phyloP scores from a whole-genome alignment of 2,113 vertebrate genomes.

The Oostethus manadensis region DNA sequence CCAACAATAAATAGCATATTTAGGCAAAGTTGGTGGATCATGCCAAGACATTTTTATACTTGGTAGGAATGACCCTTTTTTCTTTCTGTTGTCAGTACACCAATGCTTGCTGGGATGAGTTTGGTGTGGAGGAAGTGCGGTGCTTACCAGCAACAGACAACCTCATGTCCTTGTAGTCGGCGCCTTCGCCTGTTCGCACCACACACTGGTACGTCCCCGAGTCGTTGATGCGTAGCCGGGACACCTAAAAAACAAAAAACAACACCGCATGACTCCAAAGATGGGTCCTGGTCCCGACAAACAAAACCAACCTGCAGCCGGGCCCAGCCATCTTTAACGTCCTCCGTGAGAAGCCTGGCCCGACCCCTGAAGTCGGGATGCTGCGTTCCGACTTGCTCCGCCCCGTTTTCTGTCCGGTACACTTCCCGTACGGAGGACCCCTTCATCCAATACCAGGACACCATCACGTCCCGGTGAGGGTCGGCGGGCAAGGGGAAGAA shows the following conservation, averaged over 20 bases:
- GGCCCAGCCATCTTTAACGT: slow-evolving; percentile 70
- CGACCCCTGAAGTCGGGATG: slow-evolving; percentile 65
- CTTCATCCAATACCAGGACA: slow-evolving; percentile 71
- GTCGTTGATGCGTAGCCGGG: slow-evolving; percentile 73
- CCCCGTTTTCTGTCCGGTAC: slow-evolving; percentile 60
- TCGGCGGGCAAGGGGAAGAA: slow-evolving; percentile 68
- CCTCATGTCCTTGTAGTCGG: slow-evolving; percentile 79
- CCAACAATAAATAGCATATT: too few species aligned
- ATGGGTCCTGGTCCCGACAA: background rate
- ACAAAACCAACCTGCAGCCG: slow-evolving; percentile 61
- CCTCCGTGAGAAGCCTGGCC: slow-evolving; percentile 66
- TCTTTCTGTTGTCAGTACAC: too few species aligned
- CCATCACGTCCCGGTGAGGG: slow-evolving; percentile 46
- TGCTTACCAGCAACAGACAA: slow-evolving; percentile 79
- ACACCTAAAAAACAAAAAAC: slow-evolving; percentile 64
- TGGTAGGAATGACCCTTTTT: too few species aligned
- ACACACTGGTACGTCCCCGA: slow-evolving; percentile 80
- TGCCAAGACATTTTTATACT: too few species aligned
- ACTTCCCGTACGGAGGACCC: slow-evolving; percentile 24
- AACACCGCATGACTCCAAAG: background rate
- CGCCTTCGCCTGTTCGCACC: slow-evolving; percentile 67
- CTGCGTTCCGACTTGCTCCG: slow-evolving; percentile 49
- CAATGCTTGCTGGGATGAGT: too few species aligned
- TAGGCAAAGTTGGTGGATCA: too few species aligned
- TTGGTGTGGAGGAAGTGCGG: too few species aligned